These are phyloP conservation scores for Galleria mellonella DNA, from an alignment of 1,140 invertebrate species.

Conservation along the genomic window DNA sequence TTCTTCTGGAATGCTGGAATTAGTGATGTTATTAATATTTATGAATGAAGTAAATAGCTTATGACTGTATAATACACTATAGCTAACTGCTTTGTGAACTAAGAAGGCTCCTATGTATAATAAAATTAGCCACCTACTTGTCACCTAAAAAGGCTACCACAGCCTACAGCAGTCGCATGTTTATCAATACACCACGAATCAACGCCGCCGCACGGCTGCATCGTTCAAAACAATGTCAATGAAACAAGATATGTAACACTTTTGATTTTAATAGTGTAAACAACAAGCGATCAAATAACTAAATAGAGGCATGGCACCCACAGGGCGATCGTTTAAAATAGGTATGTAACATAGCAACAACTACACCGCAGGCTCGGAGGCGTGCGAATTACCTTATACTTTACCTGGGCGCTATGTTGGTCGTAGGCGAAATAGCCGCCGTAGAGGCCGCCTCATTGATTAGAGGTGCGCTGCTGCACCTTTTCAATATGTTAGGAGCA, in stretches of 20 bases:
- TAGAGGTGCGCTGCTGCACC: constrained; percentile 71
- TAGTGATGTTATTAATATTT: too few relatives aligned
- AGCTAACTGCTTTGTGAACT: too few relatives aligned
- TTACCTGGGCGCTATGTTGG: constrained; percentile 66
- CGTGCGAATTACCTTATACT: constrained; percentile 31
- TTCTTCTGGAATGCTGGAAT: too few relatives aligned
- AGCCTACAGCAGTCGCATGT: background rate
- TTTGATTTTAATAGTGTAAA: constrained; percentile 12
- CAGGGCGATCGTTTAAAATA: constrained; percentile 66
- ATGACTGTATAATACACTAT: too few relatives aligned
- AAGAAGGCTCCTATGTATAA: too few relatives aligned
- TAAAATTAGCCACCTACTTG: background rate
- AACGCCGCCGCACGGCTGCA: background rate
- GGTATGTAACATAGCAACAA: constrained; percentile 46
- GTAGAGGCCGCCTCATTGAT: constrained; percentile 70
- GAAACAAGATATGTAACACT: constrained; percentile 4
- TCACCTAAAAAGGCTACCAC: background rate
- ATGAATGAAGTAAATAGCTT: too few relatives aligned
- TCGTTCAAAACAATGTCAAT: background rate
- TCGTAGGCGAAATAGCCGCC: constrained; percentile 58
- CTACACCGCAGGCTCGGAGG: constrained; percentile 34
- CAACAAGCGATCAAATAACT: constrained; percentile 25
- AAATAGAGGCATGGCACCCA: constrained; percentile 56
- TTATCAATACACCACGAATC: constrained; percentile 1
- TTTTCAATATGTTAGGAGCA: constrained; percentile 72